Evolutionary conservation across 2,797 vertebrate genomes (phyloP).

Genomic region (Propithecus deckenii): DNA sequence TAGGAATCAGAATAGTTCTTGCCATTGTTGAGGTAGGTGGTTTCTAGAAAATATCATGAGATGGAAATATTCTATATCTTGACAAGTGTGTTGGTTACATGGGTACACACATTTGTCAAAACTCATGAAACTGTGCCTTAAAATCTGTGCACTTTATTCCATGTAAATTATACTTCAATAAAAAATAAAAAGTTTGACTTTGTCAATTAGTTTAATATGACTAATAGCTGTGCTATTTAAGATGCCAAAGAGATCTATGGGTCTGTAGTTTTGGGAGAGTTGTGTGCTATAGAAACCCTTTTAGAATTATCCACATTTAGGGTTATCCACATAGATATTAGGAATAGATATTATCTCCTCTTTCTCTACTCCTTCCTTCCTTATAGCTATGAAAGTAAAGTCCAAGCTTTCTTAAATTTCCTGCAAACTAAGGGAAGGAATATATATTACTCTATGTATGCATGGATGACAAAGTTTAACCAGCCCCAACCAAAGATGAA

Average conservation of each 20-base stretch:
- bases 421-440: neutral
- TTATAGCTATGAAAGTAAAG: neutral
- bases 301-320: neutral
- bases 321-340: too few species aligned
- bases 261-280: neutral
- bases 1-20: neutral
- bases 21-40: neutral
- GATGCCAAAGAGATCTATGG: neutral
- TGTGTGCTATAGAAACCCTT: neutral
- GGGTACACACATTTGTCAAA: neutral
- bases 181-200: neutral
- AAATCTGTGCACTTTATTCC: neutral
- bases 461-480: neutral
- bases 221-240: neutral
- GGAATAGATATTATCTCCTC: neutral
- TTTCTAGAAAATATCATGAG: neutral
- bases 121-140: neutral
- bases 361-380: neutral
- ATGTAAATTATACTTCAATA: neutral
- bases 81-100: neutral
- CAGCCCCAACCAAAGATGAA: neutral
- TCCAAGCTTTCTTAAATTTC: neutral
- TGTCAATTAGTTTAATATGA: neutral
- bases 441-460: neutral
- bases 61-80: neutral